These are phyloP conservation scores for Nyctibius bracteatus DNA, from an alignment of 2,113 vertebrate species.

Conservation along the genomic window DNA sequence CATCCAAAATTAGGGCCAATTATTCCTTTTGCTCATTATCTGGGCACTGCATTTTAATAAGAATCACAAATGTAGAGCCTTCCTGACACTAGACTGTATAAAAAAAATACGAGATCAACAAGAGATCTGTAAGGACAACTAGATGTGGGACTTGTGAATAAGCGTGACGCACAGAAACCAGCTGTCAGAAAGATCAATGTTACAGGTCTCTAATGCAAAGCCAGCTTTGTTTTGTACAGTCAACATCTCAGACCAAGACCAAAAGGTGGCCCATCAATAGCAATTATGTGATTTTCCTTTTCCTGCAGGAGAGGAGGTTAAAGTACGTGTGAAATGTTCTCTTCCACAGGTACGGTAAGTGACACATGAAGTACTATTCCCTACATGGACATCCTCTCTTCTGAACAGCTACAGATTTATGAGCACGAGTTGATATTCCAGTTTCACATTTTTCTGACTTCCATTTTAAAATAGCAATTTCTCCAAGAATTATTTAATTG, in stretches of 20 bases:
- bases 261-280: background rate
- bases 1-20: background rate
- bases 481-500: background rate
- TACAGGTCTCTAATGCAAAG: background rate
- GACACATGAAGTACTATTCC: background rate
- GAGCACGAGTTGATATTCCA: fast-evolving
- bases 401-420: background rate
- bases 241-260: background rate
- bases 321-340: background rate
- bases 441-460: background rate
- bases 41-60: background rate
- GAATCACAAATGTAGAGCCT: background rate
- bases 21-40: background rate
- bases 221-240: background rate
- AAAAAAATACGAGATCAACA: background rate
- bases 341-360: background rate
- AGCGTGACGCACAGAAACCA: background rate
- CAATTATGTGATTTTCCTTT: background rate
- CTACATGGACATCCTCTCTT: background rate
- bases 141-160: background rate
- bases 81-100: background rate
- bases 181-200: background rate
- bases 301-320: background rate
- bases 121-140: background rate
- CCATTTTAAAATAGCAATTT: background rate